phyloP scores from a whole-genome alignment of 2,113 vertebrate species.

The Oxyura jamaicensis region DNA sequence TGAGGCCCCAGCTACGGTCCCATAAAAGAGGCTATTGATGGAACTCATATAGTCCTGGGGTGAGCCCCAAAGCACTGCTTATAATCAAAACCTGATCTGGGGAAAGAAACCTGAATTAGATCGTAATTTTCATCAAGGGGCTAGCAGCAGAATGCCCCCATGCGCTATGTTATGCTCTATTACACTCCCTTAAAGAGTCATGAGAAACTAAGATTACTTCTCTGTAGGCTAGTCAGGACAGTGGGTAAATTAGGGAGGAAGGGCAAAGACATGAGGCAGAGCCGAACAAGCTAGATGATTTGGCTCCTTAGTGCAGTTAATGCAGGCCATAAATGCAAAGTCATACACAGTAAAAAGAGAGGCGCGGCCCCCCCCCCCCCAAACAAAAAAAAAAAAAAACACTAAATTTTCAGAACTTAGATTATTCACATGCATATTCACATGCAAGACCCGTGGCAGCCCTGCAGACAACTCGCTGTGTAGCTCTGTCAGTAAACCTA shows the following conservation, averaged over 20 bases:
- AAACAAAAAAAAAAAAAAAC: too few relatives aligned
- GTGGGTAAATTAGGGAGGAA: not conserved
- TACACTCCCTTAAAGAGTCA: accelerated
- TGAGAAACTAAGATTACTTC: not conserved
- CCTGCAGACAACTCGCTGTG: not conserved
- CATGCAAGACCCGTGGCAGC: not conserved
- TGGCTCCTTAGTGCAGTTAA: not conserved
- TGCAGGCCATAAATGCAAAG: not conserved
- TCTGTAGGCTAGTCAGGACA: not conserved
- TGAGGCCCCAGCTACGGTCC: not conserved
- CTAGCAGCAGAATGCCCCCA: too few relatives aligned
- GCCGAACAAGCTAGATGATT: not conserved
- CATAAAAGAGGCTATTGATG: not conserved
- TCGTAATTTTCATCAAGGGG: not conserved
- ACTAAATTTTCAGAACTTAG: not conserved
- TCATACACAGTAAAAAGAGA: not conserved
- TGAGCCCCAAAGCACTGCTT: not conserved
- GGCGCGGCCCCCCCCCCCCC: too few relatives aligned
- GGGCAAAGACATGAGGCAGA: not conserved
- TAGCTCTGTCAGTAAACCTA: conserved; percentile 17
- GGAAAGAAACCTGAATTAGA: not conserved
- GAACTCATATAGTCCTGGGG: accelerated
- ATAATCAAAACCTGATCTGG: not conserved
- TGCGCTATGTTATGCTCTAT: not conserved
- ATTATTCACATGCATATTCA: not conserved